phyloP scores from a whole-genome alignment of 2,113 vertebrate species.

The Symphodus melops region DNA sequence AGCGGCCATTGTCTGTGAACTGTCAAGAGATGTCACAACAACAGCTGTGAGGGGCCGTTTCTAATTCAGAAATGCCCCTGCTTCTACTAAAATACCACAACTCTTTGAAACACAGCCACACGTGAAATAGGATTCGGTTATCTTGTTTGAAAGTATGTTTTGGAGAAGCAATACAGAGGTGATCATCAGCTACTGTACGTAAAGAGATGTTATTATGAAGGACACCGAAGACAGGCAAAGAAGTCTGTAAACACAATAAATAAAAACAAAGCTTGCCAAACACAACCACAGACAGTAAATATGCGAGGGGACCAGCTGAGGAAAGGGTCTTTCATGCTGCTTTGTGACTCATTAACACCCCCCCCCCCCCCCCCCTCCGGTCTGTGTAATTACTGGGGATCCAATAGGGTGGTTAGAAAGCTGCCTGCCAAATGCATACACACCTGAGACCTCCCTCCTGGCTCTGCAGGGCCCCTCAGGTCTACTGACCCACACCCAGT shows the following conservation, averaged over 20 bases:
- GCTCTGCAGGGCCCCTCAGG: slow-evolving; percentile 52
- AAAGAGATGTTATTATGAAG: slow-evolving; percentile 17
- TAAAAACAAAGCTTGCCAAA: not conserved
- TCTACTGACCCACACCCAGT: slow-evolving; percentile 46
- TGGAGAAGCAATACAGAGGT: slow-evolving; percentile 35
- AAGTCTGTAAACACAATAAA: slow-evolving; percentile 17
- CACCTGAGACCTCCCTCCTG: slow-evolving; percentile 76
- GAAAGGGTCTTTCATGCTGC: slow-evolving; percentile 53
- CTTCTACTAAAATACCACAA: slow-evolving; percentile 54
- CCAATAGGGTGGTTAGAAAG: slow-evolving; percentile 69
- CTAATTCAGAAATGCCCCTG: slow-evolving; percentile 51
- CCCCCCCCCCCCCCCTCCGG: slow-evolving; percentile 57
- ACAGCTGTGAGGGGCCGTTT: slow-evolving; percentile 61
- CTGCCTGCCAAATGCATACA: slow-evolving; percentile 74
- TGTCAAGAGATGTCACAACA: slow-evolving; percentile 73
- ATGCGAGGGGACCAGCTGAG: slow-evolving; percentile 37
- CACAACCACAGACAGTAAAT: slow-evolving; percentile 10
- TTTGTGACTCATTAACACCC: slow-evolving; percentile 75
- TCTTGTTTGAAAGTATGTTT: slow-evolving; percentile 27
- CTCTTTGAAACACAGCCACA: slow-evolving; percentile 20
- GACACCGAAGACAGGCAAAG: not conserved
- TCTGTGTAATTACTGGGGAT: slow-evolving; percentile 72
- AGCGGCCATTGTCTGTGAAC: slow-evolving; percentile 65
- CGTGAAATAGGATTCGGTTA: slow-evolving; percentile 3
- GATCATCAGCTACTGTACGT: slow-evolving; percentile 52